A percentile compares a stretch with the other conserved stretches of the same genome.
Conservation (phyloP, 2,888 invertebrate species). For the Serripes groenlandicus region DNA sequence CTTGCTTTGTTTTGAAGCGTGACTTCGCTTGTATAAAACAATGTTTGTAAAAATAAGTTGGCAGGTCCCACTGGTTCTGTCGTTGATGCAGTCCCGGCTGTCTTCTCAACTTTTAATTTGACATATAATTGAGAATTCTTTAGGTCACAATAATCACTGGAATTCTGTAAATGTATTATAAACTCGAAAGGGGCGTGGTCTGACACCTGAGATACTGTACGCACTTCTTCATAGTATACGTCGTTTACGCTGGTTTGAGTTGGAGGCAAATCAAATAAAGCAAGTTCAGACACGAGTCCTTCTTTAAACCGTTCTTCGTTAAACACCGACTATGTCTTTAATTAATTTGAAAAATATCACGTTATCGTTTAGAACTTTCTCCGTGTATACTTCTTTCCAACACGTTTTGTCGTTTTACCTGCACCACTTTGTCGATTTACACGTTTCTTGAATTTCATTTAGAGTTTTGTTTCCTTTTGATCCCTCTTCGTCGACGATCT, state of each 20-base stretch:
- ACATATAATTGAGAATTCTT: constrained; percentile 40
- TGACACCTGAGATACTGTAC: constrained; percentile 49
- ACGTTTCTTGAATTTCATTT: too few species aligned
- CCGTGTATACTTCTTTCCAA: too few species aligned
- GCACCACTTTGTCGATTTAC: too few species aligned
- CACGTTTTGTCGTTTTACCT: too few species aligned
- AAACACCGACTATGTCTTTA: constrained; percentile 55
- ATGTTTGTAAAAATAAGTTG: constrained; percentile 30
- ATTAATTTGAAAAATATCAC: constrained; percentile 38
- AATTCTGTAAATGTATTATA: constrained; percentile 61
- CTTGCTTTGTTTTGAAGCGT: constrained; percentile 32
- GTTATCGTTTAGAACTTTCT: too few species aligned
- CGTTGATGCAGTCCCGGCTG: constrained; percentile 17
- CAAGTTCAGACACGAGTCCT: constrained; percentile 49
- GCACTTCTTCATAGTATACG: constrained; percentile 57
- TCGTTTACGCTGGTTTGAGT: constrained; percentile 60
- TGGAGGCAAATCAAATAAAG: constrained; percentile 56
- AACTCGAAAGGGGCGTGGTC: constrained; percentile 61
- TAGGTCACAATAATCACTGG: constrained; percentile 44
- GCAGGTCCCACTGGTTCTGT: constrained; percentile 23
- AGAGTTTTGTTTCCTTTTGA: too few species aligned
- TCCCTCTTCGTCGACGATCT: too few species aligned
- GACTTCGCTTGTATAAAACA: constrained; percentile 38
- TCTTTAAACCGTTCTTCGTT: constrained; percentile 52
- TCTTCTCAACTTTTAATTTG: constrained; percentile 20